These are phyloP conservation scores for Zaprionus tsacasi DNA, from an alignment of 1,140 invertebrate genomes.

Conservation along the genomic window DNA sequence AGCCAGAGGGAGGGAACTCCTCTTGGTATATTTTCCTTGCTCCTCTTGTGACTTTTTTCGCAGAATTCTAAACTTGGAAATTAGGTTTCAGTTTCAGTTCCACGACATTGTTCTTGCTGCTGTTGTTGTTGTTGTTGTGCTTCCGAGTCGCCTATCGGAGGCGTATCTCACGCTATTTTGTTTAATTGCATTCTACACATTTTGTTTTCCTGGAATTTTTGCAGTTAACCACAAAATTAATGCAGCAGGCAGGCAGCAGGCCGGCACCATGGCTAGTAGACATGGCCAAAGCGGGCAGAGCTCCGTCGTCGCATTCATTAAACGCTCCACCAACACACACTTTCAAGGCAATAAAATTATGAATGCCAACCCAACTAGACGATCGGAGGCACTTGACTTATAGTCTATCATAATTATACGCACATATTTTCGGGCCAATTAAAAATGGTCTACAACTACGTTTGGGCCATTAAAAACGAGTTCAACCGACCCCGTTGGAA, in stretches of 20 bases:
- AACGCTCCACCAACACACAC: constrained; percentile 22
- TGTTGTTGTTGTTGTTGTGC: constrained; percentile 15
- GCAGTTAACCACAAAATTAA: constrained; percentile 75
- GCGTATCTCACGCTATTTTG: constrained; percentile 81
- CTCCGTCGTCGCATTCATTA: constrained; percentile 13
- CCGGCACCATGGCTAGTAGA: not conserved
- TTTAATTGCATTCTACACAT: constrained; percentile 79
- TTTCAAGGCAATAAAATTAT: constrained; percentile 53
- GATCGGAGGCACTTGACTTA: constrained; percentile 33
- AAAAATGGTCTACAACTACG: constrained; percentile 26
- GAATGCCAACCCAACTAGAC: constrained; percentile 29
- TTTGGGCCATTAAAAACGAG: constrained; percentile 56
- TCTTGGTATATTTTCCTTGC: constrained; percentile 13
- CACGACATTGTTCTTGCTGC: constrained; percentile 53
- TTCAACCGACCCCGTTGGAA: constrained; percentile 8
- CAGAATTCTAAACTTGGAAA: constrained; percentile 83
- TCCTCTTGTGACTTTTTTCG: constrained; percentile 66
- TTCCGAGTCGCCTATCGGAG: constrained; percentile 56
- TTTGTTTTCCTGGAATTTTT: constrained; percentile 68
- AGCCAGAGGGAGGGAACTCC: not conserved
- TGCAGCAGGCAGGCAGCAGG: constrained; percentile 23
- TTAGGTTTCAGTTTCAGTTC: constrained; percentile 69
- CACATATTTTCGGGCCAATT: constrained; percentile 65
- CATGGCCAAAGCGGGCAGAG: not conserved
- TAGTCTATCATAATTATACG: constrained; percentile 62